A percentile compares a stretch with the other conserved stretches of the same genome.
Conservation (phyloP, 2,888 invertebrate species). For the Hipparchia sbordonii region DNA sequence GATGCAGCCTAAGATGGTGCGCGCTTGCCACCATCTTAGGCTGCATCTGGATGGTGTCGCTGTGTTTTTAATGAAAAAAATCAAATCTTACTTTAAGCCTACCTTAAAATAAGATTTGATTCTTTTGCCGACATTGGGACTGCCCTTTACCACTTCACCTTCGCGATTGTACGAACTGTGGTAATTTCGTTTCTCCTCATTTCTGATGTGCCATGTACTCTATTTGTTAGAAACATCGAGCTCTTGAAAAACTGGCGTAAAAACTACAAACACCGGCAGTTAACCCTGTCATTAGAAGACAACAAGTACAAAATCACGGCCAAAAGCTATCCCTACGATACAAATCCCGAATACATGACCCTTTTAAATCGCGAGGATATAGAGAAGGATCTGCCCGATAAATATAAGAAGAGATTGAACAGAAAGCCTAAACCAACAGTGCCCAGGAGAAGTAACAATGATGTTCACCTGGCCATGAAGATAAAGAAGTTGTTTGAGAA, state of each 20-base stretch:
- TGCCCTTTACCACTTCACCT: no score
- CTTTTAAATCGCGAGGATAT: slow-evolving; percentile 75
- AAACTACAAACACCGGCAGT: slow-evolving; percentile 59
- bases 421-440: slow-evolving; percentile 59
- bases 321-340: slow-evolving; percentile 78
- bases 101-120: no score
- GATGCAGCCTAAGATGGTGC: no score
- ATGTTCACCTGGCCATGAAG: slow-evolving; percentile 69
- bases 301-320: slow-evolving; percentile 51
- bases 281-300: slow-evolving; percentile 42
- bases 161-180: neutral
- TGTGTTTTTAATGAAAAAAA: no score
- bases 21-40: no score
- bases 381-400: slow-evolving; percentile 75
- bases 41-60: no score
- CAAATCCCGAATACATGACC: slow-evolving; percentile 79
- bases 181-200: no score
- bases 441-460: slow-evolving; percentile 63
- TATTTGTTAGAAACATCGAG: slow-evolving; percentile 59
- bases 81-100: no score
- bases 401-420: slow-evolving; percentile 61
- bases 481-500: slow-evolving; percentile 73
- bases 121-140: no score
- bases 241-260: slow-evolving; percentile 81
- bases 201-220: neutral